These are phyloP conservation scores for Pollimyrus isidori DNA, from an alignment of 2,113 vertebrate species.

Conservation along the genomic window DNA sequence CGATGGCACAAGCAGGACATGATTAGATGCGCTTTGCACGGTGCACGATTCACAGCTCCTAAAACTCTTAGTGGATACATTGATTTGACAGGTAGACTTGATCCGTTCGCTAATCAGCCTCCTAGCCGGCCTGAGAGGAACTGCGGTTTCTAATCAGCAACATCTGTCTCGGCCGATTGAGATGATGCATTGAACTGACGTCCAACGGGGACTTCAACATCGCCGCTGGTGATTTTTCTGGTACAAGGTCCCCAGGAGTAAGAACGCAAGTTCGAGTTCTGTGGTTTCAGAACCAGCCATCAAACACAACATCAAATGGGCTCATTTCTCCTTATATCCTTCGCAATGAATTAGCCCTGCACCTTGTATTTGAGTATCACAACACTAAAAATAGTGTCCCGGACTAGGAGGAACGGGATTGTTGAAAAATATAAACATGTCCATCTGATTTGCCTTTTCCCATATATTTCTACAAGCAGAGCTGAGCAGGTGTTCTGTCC, in stretches of 20 bases:
- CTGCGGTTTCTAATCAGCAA: background rate
- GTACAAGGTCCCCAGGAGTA: background rate
- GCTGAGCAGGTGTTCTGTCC: background rate
- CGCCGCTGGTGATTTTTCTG: background rate
- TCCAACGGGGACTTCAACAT: background rate
- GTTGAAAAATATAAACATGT: conserved; percentile 8
- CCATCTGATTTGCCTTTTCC: background rate
- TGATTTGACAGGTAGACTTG: background rate
- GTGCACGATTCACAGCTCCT: background rate
- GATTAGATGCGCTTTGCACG: background rate
- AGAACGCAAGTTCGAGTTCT: background rate
- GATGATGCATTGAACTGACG: background rate
- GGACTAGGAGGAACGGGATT: background rate
- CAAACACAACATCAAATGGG: background rate
- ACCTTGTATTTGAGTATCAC: background rate
- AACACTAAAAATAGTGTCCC: background rate
- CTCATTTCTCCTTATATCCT: background rate
- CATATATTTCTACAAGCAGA: background rate
- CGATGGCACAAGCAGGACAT: background rate
- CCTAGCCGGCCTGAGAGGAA: background rate
- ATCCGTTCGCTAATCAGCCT: background rate
- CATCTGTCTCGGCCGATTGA: background rate
- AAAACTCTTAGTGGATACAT: background rate
- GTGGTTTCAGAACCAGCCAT: background rate
- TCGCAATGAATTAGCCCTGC: background rate